Percentiles rank a stretch among this genome's conserved stretches.
Evolutionary conservation across 1,140 invertebrate species (phyloP).

Genomic region (Halictus rubicundus): DNA sequence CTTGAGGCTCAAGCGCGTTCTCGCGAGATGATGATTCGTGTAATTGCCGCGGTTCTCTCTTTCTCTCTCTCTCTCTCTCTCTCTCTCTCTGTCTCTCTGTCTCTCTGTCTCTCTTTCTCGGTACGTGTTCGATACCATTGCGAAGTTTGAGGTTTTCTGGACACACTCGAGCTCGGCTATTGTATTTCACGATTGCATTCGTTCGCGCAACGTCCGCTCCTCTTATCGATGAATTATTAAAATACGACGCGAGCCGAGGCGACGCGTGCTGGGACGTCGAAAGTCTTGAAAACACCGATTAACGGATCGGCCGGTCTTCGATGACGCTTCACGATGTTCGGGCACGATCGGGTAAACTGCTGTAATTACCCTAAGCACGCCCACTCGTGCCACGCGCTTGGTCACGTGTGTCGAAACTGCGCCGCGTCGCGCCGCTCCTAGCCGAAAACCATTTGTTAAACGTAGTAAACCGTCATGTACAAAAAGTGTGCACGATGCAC

Average conservation of each 20-base stretch:
- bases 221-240: constrained; percentile 36
- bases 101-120: background rate
- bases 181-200: constrained; percentile 27
- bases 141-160: constrained; percentile 50
- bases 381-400: background rate
- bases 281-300: background rate
- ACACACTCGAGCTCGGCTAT: background rate
- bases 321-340: background rate
- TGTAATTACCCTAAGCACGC: background rate
- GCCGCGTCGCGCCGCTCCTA: too few species aligned
- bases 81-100: too few species aligned
- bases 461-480: too few species aligned
- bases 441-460: too few species aligned
- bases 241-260: background rate
- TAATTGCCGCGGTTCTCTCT: constrained; percentile 40
- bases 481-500: too few species aligned
- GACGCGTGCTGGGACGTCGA: background rate
- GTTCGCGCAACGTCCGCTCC: constrained; percentile 19
- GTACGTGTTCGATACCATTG: constrained; percentile 30
- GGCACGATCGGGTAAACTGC: too few species aligned
- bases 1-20: constrained; percentile 69
- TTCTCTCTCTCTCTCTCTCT: too few species aligned
- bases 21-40: constrained; percentile 67
- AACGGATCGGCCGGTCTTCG: background rate
- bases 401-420: too few species aligned